Evolutionary conservation across 2,888 invertebrate genomes (phyloP).

Genomic region (Aricia artaxerxes): DNA sequence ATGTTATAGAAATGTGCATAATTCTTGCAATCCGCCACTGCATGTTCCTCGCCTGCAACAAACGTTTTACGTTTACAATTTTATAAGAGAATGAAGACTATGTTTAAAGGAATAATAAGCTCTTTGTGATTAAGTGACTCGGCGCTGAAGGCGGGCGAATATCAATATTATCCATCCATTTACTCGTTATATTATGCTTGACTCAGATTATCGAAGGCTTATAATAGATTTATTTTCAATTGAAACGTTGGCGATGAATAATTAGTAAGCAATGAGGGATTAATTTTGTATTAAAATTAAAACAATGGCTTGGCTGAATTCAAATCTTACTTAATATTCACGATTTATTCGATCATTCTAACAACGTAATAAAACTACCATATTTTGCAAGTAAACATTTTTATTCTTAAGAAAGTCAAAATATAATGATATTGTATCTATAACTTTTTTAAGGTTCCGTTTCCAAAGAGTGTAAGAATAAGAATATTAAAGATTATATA

Average conservation of each 20-base stretch:
- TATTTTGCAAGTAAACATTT: too few species aligned
- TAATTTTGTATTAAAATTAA: not conserved
- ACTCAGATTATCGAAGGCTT: constrained; percentile 17
- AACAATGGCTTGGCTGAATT: not conserved
- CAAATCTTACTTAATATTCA: not conserved
- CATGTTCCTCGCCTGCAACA: constrained; percentile 75
- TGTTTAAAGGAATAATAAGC: not conserved
- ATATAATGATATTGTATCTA: too few species aligned
- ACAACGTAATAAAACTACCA: not conserved
- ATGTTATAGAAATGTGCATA: constrained; percentile 69
- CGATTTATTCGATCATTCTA: not conserved
- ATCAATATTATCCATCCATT: constrained; percentile 17
- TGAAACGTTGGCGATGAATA: constrained; percentile 4
- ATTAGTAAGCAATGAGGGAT: not conserved
- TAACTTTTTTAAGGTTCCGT: too few species aligned
- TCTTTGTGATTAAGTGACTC: constrained; percentile 6
- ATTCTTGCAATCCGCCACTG: constrained; percentile 64
- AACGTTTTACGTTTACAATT: constrained; percentile 39
- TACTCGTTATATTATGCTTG: constrained; percentile 5
- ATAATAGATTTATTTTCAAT: constrained; percentile 15
- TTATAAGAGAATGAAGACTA: constrained; percentile 5
- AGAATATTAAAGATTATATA: too few species aligned
- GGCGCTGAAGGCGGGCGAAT: not conserved
- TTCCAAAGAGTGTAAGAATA: too few species aligned
- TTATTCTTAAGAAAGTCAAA: too few species aligned